phyloP scores from a whole-genome alignment of 2,113 vertebrate species.

The Sylvia atricapilla region DNA sequence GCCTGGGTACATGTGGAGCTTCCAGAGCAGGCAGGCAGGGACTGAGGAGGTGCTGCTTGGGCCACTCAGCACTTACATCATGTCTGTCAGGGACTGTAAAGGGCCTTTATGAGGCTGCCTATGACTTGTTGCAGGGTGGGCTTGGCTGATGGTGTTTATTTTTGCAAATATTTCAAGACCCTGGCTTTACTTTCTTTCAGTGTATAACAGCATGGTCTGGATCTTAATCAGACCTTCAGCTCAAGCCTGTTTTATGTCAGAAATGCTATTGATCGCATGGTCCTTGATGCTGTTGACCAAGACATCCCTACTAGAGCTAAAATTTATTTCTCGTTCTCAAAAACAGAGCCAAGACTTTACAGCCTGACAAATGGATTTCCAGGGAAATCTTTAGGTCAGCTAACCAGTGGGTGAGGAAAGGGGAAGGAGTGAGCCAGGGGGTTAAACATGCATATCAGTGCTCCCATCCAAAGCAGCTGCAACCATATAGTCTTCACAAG shows the following conservation, averaged over 20 bases:
- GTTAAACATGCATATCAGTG: not conserved
- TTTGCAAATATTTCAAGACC: not conserved
- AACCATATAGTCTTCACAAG: not conserved
- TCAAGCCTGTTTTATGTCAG: not conserved
- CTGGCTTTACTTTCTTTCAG: not conserved
- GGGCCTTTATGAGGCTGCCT: not conserved
- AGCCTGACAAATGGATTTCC: not conserved
- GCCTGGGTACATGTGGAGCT: not conserved
- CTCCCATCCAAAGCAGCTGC: slow-evolving; percentile 33
- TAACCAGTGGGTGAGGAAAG: not conserved
- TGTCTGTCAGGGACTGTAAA: not conserved
- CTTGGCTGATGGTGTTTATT: not conserved
- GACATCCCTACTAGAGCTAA: not conserved
- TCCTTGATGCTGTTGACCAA: not conserved
- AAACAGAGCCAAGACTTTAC: not conserved
- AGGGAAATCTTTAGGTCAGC: slow-evolving; percentile 5
- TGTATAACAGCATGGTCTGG: not conserved
- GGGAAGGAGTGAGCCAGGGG: not conserved
- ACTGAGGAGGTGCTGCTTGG: not conserved
- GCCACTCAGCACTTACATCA: slow-evolving; percentile 9
- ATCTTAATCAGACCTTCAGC: not conserved
- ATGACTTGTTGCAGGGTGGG: slow-evolving; percentile 26
- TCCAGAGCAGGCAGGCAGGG: not conserved
- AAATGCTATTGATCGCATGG: not conserved
- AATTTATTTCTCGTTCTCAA: not conserved